These are phyloP conservation scores for Raja brachyura DNA, from an alignment of 2,113 vertebrate genomes.

Conservation along the genomic window DNA sequence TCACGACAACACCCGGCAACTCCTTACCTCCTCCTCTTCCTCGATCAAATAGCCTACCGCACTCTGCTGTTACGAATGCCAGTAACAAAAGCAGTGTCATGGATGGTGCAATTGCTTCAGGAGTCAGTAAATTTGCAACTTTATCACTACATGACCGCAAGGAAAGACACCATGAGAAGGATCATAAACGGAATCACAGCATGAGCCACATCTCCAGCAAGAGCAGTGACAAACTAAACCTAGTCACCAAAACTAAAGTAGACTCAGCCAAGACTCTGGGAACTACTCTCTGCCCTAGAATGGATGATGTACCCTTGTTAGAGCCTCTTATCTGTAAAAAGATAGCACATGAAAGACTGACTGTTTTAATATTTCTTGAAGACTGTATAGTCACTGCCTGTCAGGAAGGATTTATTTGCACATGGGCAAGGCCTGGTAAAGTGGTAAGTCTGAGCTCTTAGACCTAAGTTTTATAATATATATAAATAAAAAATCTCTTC, in stretches of 20 bases:
- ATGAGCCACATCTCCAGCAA: conserved; percentile 99
- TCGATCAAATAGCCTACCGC: conserved; percentile 94
- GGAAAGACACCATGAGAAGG: conserved; percentile 89
- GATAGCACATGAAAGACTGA: conserved; percentile 97
- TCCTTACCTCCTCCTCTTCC: conserved; percentile 78
- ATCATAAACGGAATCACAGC: conserved; percentile 98
- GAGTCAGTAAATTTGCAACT: conserved; percentile 93
- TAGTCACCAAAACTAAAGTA: conserved; percentile 74
- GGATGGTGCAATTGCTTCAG: conserved; percentile 79
- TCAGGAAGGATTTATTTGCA: conserved; percentile 99
- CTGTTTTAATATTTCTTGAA: conserved; percentile 97
- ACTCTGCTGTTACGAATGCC: conserved; percentile 74
- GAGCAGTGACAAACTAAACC: conserved; percentile 97
- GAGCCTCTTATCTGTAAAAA: conserved; percentile 99
- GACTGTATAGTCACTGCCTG: conserved; percentile 99
- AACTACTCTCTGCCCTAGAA: conserved; percentile 85
- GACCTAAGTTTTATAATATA: conserved; percentile 28
- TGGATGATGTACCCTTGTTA: conserved; percentile 95
- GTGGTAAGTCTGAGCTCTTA: conserved; percentile 91
- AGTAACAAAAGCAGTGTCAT: conserved; percentile 82
- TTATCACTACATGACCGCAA: conserved; percentile 92
- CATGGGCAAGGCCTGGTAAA: conserved; percentile 98
- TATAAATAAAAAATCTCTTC: conserved; percentile 7
- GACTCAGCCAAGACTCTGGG: conserved; percentile 92
- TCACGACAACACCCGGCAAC: conserved; percentile 65